Evolutionary conservation across 2,888 invertebrate genomes (phyloP), one percentile per base, ranked within the genome.

Genomic region (Drosophila eohydei): DNA sequence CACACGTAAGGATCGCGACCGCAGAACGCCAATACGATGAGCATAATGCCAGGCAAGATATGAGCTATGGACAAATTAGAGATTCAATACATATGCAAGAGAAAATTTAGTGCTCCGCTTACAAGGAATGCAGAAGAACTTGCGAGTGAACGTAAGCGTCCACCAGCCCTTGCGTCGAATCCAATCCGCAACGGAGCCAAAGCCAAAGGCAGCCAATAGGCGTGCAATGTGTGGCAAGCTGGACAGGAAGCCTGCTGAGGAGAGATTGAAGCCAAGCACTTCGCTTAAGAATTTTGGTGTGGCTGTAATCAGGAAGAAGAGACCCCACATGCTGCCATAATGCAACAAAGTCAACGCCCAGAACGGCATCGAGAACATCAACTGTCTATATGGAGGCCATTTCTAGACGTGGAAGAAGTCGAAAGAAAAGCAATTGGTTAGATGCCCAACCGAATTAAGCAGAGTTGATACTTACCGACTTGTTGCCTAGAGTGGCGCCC

Each of bases 261-360:
- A 94, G 21, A 96, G 89, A 83, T 96, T 94, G 87, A 96, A 96
- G 7, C 96, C 96, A 50, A 96, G 92, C 0, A 95, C 95, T 80
- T 95, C 95, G 46, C 96, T 95, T 85, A 96, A 94, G 89, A 95
- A 96, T 81, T 96, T 95, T 7, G 96, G 96, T 50, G 96, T 96
- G 41, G 95, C 95, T 0, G 96, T 96, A 92, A 96, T 94, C 55
- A 96, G 94, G 89, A 96, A 96, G 91, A 95, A 96, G 34, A 96
- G 91, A 2, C 96, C 95, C 95, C 96, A 96, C 67, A 96, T 93
- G 87, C 96, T 96, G 43, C 96, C 96, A 83, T 95, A 96, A 83
- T 96, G 96, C 30, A 96, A 93, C 2, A 95, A 81, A 11, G 94
- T 81, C 86, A 96, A 93, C 0, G 95, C 95, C 92, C 95, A 93